A percentile compares a stretch with the other conserved stretches of the same genome.
Conservation (phyloP, 2,888 invertebrate genomes). For the Eupithecia inturbata region DNA sequence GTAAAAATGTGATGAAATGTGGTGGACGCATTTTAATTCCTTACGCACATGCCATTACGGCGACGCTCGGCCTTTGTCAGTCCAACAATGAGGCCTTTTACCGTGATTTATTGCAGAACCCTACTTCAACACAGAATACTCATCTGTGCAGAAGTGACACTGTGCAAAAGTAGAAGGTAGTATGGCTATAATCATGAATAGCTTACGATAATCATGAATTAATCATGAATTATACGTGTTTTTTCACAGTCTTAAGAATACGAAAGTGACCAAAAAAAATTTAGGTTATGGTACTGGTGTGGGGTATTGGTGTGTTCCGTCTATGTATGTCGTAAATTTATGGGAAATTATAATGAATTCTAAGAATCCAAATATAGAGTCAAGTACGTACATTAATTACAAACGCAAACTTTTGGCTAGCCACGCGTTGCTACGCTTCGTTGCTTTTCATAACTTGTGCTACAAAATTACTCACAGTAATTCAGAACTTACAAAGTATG, state of each 20-base stretch:
- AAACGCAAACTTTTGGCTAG: neutral
- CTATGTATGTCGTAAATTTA: too few species aligned
- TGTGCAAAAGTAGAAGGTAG: neutral
- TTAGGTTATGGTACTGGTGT: too few species aligned
- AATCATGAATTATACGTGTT: neutral
- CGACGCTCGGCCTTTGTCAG: slow-evolving; percentile 63
- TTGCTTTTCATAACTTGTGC: neutral
- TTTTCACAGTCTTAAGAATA: neutral
- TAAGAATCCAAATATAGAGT: neutral
- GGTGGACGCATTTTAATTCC: slow-evolving; percentile 57
- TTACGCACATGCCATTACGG: slow-evolving; percentile 58
- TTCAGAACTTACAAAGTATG: neutral
- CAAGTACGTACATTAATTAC: neutral
- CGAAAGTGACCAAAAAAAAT: neutral
- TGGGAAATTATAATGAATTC: too few species aligned
- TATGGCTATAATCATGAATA: neutral
- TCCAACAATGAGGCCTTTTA: slow-evolving; percentile 67
- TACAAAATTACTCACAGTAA: neutral
- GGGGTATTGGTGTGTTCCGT: too few species aligned
- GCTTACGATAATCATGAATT: too few species aligned
- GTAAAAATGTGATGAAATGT: slow-evolving; percentile 37
- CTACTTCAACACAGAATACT: slow-evolving; percentile 41
- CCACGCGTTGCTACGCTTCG: too few species aligned
- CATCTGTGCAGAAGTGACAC: slow-evolving; percentile 31
- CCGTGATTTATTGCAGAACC: slow-evolving; percentile 64